These are phyloP conservation scores for Protophormia terraenovae DNA, from an alignment of 2,888 invertebrate species.

Conservation along the genomic window DNA sequence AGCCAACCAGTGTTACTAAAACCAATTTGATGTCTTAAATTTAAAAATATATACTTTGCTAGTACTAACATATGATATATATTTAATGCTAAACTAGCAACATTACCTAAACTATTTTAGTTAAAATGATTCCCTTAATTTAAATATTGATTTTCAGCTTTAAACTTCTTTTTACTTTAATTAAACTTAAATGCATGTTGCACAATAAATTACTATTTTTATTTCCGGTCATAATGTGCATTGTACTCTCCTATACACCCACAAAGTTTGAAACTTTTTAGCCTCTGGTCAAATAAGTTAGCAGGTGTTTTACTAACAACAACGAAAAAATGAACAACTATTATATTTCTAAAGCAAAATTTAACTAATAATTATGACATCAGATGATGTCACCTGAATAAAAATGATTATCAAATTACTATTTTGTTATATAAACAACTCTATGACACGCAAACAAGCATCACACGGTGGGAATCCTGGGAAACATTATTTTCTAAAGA, in stretches of 20 bases:
- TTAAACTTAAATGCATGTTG: background rate
- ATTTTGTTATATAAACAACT: slow-evolving; percentile 23
- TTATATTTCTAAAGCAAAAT: background rate
- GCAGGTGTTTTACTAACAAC: slow-evolving; percentile 72
- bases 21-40: no score
- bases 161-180: background rate
- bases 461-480: slow-evolving; percentile 65
- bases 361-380: slow-evolving; percentile 44
- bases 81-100: no score
- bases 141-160: background rate
- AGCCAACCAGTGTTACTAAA: no score
- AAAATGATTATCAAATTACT: slow-evolving; percentile 53
- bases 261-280: slow-evolving; percentile 76
- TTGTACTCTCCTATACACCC: background rate
- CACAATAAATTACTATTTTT: background rate
- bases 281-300: slow-evolving; percentile 76
- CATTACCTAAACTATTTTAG: no score
- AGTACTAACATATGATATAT: no score
- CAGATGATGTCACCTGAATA: slow-evolving; percentile 61
- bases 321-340: slow-evolving; percentile 36
- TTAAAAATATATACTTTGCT: no score
- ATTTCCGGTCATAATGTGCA: slow-evolving; percentile 37
- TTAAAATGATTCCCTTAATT: no score
- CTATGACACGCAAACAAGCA: slow-evolving; percentile 59
- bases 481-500: slow-evolving; percentile 44